Percentiles rank a stretch among this genome's conserved stretches.
Conservation (phyloP, 2,888 invertebrate genomes). For the Drosophila seclusa region DNA sequence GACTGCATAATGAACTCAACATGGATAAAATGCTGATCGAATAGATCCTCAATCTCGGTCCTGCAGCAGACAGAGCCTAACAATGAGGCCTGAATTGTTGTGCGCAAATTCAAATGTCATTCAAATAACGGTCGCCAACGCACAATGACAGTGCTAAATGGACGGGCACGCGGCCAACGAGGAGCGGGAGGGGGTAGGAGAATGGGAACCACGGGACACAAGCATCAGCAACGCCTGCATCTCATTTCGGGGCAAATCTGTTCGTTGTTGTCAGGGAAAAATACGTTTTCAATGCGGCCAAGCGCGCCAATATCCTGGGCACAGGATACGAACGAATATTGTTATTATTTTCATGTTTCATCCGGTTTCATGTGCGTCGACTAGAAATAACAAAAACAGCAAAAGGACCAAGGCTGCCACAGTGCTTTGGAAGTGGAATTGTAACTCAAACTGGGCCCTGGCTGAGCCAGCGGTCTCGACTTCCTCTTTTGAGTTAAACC, state of each 20-base stretch:
- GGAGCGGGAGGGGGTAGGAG: constrained; percentile 30
- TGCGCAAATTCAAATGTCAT: constrained; percentile 74
- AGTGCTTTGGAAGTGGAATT: constrained; percentile 18
- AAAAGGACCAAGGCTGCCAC: constrained; percentile 19
- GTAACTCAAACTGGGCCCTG: constrained; percentile 47
- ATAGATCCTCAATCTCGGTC: constrained; percentile 38
- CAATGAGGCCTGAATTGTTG: constrained; percentile 51
- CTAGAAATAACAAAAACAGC: constrained; percentile 46
- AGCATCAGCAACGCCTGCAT: constrained; percentile 65
- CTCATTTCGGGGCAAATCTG: constrained; percentile 68
- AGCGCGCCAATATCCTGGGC: constrained; percentile 76
- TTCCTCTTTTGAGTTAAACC: constrained; percentile 68
- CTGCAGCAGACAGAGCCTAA: constrained; percentile 47
- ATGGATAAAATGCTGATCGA: constrained; percentile 51
- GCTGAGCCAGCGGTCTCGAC: constrained; percentile 54
- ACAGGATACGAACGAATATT: constrained; percentile 72
- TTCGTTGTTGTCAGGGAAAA: constrained; percentile 41
- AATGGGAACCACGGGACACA: constrained; percentile 44
- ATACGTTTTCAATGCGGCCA: constrained; percentile 54
- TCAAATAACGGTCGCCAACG: constrained; percentile 69
- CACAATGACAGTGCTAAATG: constrained; percentile 69
- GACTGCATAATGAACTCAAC: constrained; percentile 65
- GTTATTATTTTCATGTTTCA: constrained; percentile 74
- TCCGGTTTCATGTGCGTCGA: constrained; percentile 63
- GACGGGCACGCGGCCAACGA: constrained; percentile 65